phyloP scores from a whole-genome alignment of 1,140 invertebrate genomes.

The Zaprionus vittiger region DNA sequence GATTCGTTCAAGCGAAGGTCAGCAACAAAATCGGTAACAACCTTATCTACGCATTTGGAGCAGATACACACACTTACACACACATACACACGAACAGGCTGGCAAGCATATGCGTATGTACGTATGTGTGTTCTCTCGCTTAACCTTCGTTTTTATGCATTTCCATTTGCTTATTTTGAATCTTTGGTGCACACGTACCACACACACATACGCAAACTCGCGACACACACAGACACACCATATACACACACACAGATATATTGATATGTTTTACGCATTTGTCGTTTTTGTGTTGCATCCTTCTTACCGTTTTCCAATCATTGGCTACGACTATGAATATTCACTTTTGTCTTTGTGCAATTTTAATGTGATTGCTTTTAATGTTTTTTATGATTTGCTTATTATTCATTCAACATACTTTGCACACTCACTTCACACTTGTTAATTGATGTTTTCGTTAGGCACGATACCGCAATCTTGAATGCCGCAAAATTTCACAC shows the following conservation, averaged over 20 bases:
- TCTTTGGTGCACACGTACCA: slow-evolving; percentile 28
- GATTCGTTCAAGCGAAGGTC: slow-evolving; percentile 65
- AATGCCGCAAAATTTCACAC: slow-evolving; percentile 36
- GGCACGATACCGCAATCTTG: slow-evolving; percentile 34
- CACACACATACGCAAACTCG: slow-evolving; percentile 1
- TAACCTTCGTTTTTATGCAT: slow-evolving; percentile 43
- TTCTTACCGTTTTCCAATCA: slow-evolving; percentile 11
- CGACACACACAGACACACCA: not conserved
- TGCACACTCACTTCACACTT: slow-evolving; percentile 21
- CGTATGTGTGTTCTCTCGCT: slow-evolving; percentile 22
- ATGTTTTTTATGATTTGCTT: not conserved
- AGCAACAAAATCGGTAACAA: slow-evolving; percentile 61
- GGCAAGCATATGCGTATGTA: not conserved
- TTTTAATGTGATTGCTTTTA: slow-evolving; percentile 14
- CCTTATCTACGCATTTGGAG: slow-evolving; percentile 48
- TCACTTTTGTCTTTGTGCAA: not conserved
- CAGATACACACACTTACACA: slow-evolving; percentile 14
- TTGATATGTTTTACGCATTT: slow-evolving; percentile 5
- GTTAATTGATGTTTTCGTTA: slow-evolving; percentile 28
- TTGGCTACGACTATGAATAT: not conserved
- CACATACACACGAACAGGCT: not conserved
- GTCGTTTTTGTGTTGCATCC: slow-evolving; percentile 1
- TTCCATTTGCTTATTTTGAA: slow-evolving; percentile 29
- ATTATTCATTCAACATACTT: not conserved
- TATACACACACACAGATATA: not conserved